Base-by-base conservation (phyloP, 2,113 vertebrate species). In the Bagarius yarrelli region DNA sequence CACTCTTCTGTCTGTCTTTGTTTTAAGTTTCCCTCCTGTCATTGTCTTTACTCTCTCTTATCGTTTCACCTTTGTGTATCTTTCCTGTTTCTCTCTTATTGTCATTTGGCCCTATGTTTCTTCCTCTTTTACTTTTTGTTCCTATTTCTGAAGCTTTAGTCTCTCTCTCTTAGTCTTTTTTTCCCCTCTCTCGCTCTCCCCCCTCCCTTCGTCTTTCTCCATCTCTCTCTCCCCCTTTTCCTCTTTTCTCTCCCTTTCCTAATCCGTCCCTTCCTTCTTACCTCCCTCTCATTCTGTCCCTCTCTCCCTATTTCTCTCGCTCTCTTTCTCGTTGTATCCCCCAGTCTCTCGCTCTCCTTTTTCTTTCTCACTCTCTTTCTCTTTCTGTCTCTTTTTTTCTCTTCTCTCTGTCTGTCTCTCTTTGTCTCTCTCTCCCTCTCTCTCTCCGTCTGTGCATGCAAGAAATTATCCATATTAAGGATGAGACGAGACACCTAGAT, bases 181-280 rank as follows among this genome's bases (percentile, higher is more conserved):
- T 13, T 50, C 47, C 13, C 47, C 47, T 50, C 13, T 13, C 5
- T 50, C 47, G 9, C 36, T 53, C 18, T 79, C 6, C 79, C 47
- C 81, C 4, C 18, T n/a, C n/a, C n/a, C n/a, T n/a, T n/a, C n/a
- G n/a, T n/a, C 25, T 34, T 21, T 67, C 61, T 83, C 2, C 74
- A 9, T 85, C 34, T 86, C 3, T 73, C 16, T 19, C 44, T 64
- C 14, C 30, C 59, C 30, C 60, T 66, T 30, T 30, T 8, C 6
- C 3, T 21, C 53, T 63, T n/a, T 27, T 8, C 12, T 32, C 15
- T 12, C 47, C 27, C 14, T 27, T 18, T 6, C 21, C 60, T 55
- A 2, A 44, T 34, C 9, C 36, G 25, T 11, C 19, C 75, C 18
- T 36, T 61, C 9, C 19, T 18, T 12, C 25, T 6, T 5, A 25